Base-by-base conservation (phyloP, 1,140 invertebrate genomes). In the Holotrichia oblita region DNA sequence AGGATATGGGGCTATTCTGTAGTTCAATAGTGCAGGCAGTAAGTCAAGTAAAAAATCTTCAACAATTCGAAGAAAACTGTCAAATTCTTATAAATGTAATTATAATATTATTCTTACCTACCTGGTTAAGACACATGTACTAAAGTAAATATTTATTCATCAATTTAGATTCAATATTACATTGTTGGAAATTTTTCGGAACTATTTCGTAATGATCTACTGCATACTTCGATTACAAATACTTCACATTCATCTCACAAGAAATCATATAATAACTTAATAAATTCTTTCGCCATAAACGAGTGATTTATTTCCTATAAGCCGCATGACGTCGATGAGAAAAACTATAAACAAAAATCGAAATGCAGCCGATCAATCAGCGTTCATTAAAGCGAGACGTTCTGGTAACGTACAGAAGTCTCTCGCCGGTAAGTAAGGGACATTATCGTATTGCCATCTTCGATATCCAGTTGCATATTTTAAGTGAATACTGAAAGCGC, bases 381-480 rank as follows among this genome's bases (percentile, higher is more conserved):
- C 17, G 61, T 64, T 64, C 61, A 64, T 64, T 64, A 64, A 64
- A 64, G 44, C 24, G 61, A 64, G 24, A 64, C 24, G 24, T 27
- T 64, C 17, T 12, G 61, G 61, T 64, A 64, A 64, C 24, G 61
- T 64, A 64, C 61, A 64, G 61, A 64, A 64, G 61, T 64, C 24
- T 12, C 17, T 12, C 61, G n/a, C 12, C 44, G 8, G 44, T 14
- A n/a, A 48, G 4, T 10, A 4, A 48, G 8, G 4, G 61, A 64
- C 20, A 4, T 64, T 22, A 64, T 64, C 61, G 24, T n/a, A n/a
- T 24, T 6, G 24, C 61, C 17, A 27, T 64, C 61, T 6, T 10
- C 61, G 17, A 64, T 64, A 64, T 24, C 61, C 61, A 64, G 61
- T 64, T 64, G 61, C 61, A 64, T 64, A 22, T 64, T 8, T n/a